These are phyloP conservation scores for Seira sanloemensis DNA, from an alignment of 2,888 invertebrate genomes.

Conservation along the genomic window DNA sequence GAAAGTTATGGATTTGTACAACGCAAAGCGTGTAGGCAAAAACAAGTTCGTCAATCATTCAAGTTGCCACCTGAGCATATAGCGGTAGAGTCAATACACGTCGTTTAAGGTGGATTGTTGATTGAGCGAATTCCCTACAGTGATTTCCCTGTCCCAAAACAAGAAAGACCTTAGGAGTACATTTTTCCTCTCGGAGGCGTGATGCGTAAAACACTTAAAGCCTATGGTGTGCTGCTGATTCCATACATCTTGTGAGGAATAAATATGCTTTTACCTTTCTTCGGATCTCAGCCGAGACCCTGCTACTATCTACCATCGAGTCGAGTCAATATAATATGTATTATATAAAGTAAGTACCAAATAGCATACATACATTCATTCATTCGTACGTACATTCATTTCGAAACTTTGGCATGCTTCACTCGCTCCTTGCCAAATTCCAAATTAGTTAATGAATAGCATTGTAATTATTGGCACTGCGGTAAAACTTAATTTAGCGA, in stretches of 20 bases:
- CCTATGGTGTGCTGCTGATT: background rate
- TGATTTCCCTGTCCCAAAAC: slow-evolving; percentile 40
- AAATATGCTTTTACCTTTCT: background rate
- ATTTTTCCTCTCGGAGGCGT: slow-evolving; percentile 6
- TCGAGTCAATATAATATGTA: no score
- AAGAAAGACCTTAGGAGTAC: background rate
- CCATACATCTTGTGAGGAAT: no score
- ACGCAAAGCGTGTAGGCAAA: background rate
- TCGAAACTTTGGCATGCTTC: no score
- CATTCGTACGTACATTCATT: no score
- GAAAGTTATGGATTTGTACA: background rate
- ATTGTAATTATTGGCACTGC: slow-evolving; percentile 5
- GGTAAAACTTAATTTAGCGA: slow-evolving; percentile 10
- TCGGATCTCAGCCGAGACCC: no score
- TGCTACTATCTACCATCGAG: no score
- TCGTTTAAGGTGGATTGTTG: slow-evolving; percentile 17
- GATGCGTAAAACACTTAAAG: background rate
- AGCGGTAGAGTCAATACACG: background rate
- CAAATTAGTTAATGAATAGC: slow-evolving; percentile 20
- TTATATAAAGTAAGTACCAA: no score
- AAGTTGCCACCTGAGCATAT: slow-evolving; percentile 24
- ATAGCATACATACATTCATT: no score
- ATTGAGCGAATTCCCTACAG: slow-evolving; percentile 40
- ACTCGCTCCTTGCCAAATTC: slow-evolving; percentile 10
- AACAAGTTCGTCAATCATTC: slow-evolving; percentile 38